phyloP scores from a whole-genome alignment of 1,140 invertebrate species.

The Caerostris extrusa region DNA sequence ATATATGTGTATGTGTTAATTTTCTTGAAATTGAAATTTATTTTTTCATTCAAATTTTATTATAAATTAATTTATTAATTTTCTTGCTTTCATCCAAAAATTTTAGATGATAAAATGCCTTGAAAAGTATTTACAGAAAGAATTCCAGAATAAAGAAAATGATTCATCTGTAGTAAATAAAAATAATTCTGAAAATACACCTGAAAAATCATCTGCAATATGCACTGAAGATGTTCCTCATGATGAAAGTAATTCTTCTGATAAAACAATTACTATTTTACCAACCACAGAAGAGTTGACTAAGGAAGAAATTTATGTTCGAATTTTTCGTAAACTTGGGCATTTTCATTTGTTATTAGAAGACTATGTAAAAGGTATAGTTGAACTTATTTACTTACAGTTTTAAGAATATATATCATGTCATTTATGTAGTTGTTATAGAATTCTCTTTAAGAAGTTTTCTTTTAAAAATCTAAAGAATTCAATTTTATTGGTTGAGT shows the following conservation, averaged over 20 bases:
- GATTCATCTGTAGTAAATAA: conserved; percentile 3
- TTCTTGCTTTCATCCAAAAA: conserved; percentile 65
- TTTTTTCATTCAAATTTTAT: too few relatives aligned
- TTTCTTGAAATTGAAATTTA: not conserved
- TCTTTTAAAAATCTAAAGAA: too few relatives aligned
- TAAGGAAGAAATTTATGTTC: conserved; percentile 89
- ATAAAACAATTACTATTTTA: not conserved
- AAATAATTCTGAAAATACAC: not conserved
- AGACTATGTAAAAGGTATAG: conserved; percentile 93
- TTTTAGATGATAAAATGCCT: conserved; percentile 89
- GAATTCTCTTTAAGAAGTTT: too few relatives aligned
- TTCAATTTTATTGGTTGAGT: too few relatives aligned
- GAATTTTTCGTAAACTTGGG: conserved; percentile 95
- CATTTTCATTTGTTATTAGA: conserved; percentile 95
- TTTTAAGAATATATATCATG: not conserved
- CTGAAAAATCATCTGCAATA: not conserved
- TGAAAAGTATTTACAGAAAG: conserved; percentile 91
- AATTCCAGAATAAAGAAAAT: conserved; percentile 82
- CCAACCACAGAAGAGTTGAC: not conserved
- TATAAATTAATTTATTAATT: not conserved
- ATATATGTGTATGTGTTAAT: not conserved
- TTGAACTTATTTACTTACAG: not conserved
- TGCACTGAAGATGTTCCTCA: not conserved
- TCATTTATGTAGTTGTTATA: too few relatives aligned
- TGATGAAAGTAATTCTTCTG: not conserved